These are phyloP conservation scores for Pelobates cultripes DNA, from an alignment of 2,797 vertebrate genomes.

Conservation along the genomic window DNA sequence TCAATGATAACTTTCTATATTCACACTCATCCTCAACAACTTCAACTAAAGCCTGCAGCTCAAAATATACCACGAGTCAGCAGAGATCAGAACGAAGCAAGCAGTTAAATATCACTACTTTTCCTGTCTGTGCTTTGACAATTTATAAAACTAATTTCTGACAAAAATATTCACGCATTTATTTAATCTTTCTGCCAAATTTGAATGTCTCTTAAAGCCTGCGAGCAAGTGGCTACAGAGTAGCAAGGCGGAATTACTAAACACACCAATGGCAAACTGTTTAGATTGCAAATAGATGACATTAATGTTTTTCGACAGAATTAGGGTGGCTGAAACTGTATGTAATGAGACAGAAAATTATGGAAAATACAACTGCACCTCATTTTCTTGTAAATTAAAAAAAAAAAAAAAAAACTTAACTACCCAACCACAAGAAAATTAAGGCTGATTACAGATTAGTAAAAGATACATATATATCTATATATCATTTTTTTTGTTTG, in stretches of 20 bases:
- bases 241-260: constrained; percentile 71
- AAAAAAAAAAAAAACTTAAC: constrained; percentile 49
- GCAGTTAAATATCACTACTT: not conserved
- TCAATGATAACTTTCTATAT: too few species aligned
- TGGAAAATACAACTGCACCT: constrained; percentile 69
- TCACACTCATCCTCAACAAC: too few species aligned
- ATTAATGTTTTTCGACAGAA: constrained; percentile 81
- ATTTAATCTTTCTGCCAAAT: constrained; percentile 21
- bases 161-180: not conserved
- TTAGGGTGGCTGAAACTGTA: constrained; percentile 79
- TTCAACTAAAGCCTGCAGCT: too few species aligned
- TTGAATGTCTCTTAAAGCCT: constrained; percentile 13
- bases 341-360: constrained; percentile 82
- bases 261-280: constrained; percentile 65
- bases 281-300: constrained; percentile 73
- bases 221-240: constrained; percentile 53
- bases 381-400: constrained; percentile 52
- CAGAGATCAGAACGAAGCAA: too few species aligned
- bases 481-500: not conserved
- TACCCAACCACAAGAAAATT: constrained; percentile 55
- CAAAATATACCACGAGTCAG: not conserved
- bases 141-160: constrained; percentile 8
- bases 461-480: constrained; percentile 9
- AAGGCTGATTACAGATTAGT: not conserved
- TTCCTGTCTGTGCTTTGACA: not conserved